Base-by-base conservation (phyloP, 2,888 invertebrate genomes). In the Drosophila cognata region DNA sequence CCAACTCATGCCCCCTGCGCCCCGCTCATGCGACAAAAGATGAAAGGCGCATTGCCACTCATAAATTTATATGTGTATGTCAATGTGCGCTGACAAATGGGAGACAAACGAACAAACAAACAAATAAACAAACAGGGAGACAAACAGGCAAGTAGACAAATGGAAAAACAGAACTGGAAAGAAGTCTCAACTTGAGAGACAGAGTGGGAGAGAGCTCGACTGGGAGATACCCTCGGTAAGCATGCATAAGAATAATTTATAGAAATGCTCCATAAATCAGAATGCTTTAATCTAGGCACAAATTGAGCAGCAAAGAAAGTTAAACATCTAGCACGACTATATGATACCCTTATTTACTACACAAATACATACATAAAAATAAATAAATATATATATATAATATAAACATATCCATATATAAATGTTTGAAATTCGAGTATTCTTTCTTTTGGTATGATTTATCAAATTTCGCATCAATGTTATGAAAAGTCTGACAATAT, bases 41-140 rank as follows among this genome's bases (percentile, higher is more conserved):
- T 85, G 89, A 89, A 85, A 87, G 85, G 82, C 75, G 63, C 71
- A 65, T 68, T 71, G 74, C 52, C 82, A 72, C 88, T 89, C 89
- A 87, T 89, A 89, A 89, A 89, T 56, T 56, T 56, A 56, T 57
- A 10, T 41, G 29, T 41, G 29, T 79, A 77, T 69, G 70, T 69
- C 46, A 46, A 25, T 28, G 48, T 73, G 67, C 38, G 56, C 56
- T 68, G 73, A 78, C 63, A 77, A 70, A 69, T 70, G 41, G 61
- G 52, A 57, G 51, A 35, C 56, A 74, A 52, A 62, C 66, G 61
- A 53, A 64, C 61, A 66, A 31, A 50, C 55, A 46, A 38, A 72
- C 62, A 66, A 43, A 61, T 51, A 67, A 48, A n/a, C 13, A 52
- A 21, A 43, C 48, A 74, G 35, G 63, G 38, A 51, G 59, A 62